A percentile compares a stretch with the other conserved stretches of the same genome.
Conservation (phyloP, 2,113 vertebrate species). For the Ptilorrhoa leucosticta region DNA sequence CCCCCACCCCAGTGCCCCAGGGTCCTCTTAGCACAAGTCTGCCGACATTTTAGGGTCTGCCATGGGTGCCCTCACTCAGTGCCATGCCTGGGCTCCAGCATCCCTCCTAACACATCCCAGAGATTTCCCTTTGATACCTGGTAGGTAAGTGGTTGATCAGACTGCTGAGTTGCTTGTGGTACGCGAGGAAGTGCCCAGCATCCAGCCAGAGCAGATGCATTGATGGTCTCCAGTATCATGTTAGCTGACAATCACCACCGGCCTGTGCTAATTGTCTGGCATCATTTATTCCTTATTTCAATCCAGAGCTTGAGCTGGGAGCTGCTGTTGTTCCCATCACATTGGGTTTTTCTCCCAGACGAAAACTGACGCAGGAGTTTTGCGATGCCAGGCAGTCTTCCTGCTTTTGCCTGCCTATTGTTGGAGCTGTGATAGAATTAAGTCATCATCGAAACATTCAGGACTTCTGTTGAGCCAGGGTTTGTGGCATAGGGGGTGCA, state of each 20-base stretch:
- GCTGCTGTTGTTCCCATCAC: neutral
- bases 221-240: neutral
- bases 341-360: neutral
- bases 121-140: neutral
- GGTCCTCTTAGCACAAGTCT: neutral
- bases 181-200: accelerated
- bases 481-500: neutral
- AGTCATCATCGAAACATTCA: neutral
- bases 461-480: neutral
- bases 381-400: neutral
- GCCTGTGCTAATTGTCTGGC: neutral
- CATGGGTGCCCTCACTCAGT: accelerated
- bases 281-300: neutral
- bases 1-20: neutral
- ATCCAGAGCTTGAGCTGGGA: neutral
- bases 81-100: neutral
- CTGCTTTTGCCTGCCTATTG: neutral
- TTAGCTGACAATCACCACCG: neutral
- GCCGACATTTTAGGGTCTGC: neutral
- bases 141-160: accelerated
- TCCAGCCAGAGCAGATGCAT: accelerated
- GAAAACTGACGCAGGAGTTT: neutral
- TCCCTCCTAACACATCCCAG: neutral
- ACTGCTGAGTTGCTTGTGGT: neutral
- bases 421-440: neutral